A percentile compares a stretch with the other conserved stretches of the same genome.
These are phyloP conservation scores for Lycaon pictus DNA, from an alignment of 2,113 vertebrate species.

Conservation along the genomic window DNA sequence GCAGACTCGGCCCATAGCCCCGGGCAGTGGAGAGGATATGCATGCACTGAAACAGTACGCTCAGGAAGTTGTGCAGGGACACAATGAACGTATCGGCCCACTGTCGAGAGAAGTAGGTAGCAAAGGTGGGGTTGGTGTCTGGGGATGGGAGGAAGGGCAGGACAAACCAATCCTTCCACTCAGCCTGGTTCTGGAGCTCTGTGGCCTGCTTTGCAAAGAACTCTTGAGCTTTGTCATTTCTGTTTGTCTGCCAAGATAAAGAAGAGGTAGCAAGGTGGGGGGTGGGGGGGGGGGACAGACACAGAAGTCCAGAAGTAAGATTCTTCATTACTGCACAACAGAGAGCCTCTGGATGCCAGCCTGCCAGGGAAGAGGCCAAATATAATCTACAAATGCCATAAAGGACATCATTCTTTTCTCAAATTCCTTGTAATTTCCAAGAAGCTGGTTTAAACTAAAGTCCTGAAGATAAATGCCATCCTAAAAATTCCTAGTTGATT, in stretches of 20 bases:
- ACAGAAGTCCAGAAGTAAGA: conserved; percentile 40
- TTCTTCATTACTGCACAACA: background rate
- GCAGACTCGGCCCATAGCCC: background rate
- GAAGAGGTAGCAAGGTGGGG: background rate
- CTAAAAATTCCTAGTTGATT: conserved; percentile 43
- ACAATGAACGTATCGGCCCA: conserved; percentile 98
- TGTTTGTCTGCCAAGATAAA: conserved; percentile 88
- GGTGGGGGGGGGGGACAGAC: background rate
- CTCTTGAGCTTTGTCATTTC: conserved; percentile 95
- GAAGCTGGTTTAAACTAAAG: background rate
- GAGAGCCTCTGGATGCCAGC: background rate
- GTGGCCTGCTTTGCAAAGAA: conserved; percentile 96
- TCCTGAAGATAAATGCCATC: background rate
- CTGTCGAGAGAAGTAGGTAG: conserved; percentile 96
- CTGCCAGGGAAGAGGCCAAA: background rate
- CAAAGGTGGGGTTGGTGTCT: conserved; percentile 94
- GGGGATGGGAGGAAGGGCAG: conserved; percentile 94
- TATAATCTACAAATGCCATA: background rate
- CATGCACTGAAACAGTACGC: conserved; percentile 98
- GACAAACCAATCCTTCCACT: conserved; percentile 99
- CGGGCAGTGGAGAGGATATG: conserved; percentile 93
- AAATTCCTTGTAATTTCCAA: background rate
- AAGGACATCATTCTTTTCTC: background rate
- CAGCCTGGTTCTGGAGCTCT: conserved; percentile 94
- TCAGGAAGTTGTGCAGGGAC: conserved; percentile 98